Evolutionary conservation across 2,888 invertebrate species (phyloP), one percentile per base, ranked within the genome.

Genomic region (Agrotis puta): DNA sequence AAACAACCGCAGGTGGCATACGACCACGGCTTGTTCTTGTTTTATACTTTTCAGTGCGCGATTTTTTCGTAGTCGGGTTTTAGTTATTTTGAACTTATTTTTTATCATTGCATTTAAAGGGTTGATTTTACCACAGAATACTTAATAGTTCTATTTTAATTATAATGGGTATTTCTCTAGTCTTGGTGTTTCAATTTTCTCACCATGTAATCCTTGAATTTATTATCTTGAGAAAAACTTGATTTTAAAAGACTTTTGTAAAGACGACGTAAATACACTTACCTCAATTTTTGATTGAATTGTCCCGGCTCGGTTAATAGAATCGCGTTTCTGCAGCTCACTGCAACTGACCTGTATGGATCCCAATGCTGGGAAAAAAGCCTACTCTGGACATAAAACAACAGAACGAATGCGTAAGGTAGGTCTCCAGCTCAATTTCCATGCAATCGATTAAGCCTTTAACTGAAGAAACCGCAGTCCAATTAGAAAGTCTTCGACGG

Each of bases 401-500:
- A 27, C 18, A 7, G 51, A 16, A 2, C 7, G 22, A 9, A 11
- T 18, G 27, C 22, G 16, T 16, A 16, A 24, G 6, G 3, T 2
- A 18, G 18, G 7, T 56, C 18, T 20, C 1, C 39, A 20, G 18
- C 11, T 24, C 47, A 43, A 20, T 24, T 45, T 22, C 7, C 22
- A 33, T 3, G 9, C 18, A 43, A 45, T 70, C 70, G 11, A 50
- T 47, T 70, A 22, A 27, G 6, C 18, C 59, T 0, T 24, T 72
- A 47, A 63, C 14, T 20, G 13, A 3, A 16, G 9, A 58, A 66
- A 66, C 45, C 65, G 20, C 51, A 51, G 27, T 43, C 18, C 20
- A 72, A 64, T 73, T 72, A 72, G 64, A 54, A 48, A 43, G 7
- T 53, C 24, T 20, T 27, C 11, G 14, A 39, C 39, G n/a, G n/a